These are phyloP conservation scores for Helobdella robusta DNA, from an alignment of 2,888 invertebrate species.

Conservation along the genomic window DNA sequence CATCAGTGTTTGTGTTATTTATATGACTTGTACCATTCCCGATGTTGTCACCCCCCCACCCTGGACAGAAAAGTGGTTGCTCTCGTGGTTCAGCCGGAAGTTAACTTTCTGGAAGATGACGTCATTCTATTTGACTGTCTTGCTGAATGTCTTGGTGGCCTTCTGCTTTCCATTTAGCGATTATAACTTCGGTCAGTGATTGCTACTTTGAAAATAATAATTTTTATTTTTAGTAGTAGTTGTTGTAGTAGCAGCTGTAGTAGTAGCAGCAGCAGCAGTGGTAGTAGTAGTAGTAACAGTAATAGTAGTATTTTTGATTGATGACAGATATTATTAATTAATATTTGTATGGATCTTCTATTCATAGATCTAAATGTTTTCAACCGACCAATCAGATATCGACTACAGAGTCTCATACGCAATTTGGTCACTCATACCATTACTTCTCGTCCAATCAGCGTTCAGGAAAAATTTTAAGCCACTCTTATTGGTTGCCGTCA, in stretches of 20 bases:
- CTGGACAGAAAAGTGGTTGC: constrained; percentile 69
- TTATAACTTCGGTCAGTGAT: constrained; percentile 38
- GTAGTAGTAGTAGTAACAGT: too few relatives aligned
- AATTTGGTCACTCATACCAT: constrained; percentile 56
- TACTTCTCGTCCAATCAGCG: constrained; percentile 46
- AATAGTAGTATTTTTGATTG: too few relatives aligned
- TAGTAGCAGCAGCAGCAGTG: too few relatives aligned
- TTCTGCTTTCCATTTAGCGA: constrained; percentile 82
- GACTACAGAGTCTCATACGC: constrained; percentile 73
- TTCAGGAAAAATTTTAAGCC: constrained; percentile 42
- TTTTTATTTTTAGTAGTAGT: too few relatives aligned
- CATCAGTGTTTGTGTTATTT: too few relatives aligned
- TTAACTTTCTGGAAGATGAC: constrained; percentile 95
- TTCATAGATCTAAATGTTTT: too few relatives aligned
- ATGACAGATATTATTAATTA: too few relatives aligned
- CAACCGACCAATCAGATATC: constrained; percentile 58
- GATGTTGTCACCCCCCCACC: too few relatives aligned
- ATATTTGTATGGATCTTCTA: too few relatives aligned
- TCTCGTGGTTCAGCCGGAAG: constrained; percentile 93
- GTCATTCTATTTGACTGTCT: constrained; percentile 87
- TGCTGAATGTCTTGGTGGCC: constrained; percentile 91
- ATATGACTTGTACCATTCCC: too few relatives aligned
- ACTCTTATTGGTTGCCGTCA: constrained; percentile 44
- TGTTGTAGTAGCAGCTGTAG: too few relatives aligned
- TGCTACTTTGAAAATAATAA: too few relatives aligned